These are phyloP conservation scores for Drosophila ustulata DNA, from an alignment of 2,888 invertebrate species.

Conservation along the genomic window DNA sequence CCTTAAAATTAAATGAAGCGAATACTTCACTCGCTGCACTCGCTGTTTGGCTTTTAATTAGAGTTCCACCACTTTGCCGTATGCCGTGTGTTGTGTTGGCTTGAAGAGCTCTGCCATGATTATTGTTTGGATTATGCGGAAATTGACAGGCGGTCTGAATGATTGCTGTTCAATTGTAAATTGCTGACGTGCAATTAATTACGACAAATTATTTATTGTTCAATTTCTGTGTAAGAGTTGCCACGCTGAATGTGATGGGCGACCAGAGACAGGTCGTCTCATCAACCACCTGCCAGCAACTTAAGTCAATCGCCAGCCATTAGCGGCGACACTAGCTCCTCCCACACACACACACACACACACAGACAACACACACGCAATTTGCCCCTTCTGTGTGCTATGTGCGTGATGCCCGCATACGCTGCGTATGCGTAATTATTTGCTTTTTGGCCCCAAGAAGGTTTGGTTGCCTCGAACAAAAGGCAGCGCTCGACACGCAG, in stretches of 20 bases:
- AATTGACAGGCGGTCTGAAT: conserved; percentile 46
- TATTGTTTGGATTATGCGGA: conserved; percentile 50
- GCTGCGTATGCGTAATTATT: conserved; percentile 75
- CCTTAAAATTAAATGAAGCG: conserved; percentile 52
- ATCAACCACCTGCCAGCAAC: conserved; percentile 44
- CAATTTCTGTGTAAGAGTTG: conserved; percentile 62
- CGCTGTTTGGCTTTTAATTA: conserved; percentile 59
- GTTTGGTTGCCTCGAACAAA: conserved; percentile 22
- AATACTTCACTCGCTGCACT: conserved; percentile 31
- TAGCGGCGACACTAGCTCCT: conserved; percentile 64
- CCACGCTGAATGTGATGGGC: conserved; percentile 15
- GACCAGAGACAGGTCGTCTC: conserved; percentile 4
- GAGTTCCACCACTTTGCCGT: conserved; percentile 28
- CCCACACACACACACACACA: conserved; percentile 5
- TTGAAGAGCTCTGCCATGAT: conserved; percentile 37
- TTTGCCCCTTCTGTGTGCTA: neutral
- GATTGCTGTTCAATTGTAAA: conserved; percentile 63
- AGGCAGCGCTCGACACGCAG: conserved; percentile 53
- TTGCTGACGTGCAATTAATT: conserved; percentile 67
- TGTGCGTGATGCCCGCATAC: conserved; percentile 52
- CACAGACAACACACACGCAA: conserved; percentile 3
- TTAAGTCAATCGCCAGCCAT: conserved; percentile 72
- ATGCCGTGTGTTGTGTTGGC: neutral
- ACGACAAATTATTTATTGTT: conserved; percentile 69
- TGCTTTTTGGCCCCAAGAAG: conserved; percentile 38